Evolutionary conservation across 2,113 vertebrate species (phyloP).

Genomic region (Macroglossus sobrinus): DNA sequence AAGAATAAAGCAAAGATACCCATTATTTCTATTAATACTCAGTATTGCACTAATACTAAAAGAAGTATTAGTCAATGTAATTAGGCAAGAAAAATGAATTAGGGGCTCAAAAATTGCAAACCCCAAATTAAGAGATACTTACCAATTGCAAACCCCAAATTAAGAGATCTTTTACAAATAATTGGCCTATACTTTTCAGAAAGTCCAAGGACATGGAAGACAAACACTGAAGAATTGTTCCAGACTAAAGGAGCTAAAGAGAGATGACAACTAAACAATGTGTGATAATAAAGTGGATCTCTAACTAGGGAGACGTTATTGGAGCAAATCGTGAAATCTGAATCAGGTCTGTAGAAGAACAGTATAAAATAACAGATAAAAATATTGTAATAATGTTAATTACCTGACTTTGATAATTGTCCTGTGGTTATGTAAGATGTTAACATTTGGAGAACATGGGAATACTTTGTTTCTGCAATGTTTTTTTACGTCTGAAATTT

Average conservation of each 20-base stretch:
- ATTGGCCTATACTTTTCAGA: neutral
- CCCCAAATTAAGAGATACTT: neutral
- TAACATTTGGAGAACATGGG: neutral
- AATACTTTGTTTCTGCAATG: neutral
- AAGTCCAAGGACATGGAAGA: neutral
- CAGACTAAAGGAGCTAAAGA: neutral
- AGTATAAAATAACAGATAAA: neutral
- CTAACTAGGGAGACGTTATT: too few relatives aligned
- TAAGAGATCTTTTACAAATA: neutral
- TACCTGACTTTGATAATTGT: neutral
- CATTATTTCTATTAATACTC: neutral
- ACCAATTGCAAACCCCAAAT: neutral
- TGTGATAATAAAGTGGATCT: neutral
- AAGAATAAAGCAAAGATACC: neutral
- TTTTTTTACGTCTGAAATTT: neutral
- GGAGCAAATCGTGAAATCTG: neutral
- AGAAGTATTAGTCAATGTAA: neutral
- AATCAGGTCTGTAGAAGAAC: neutral
- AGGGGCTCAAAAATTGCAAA: neutral
- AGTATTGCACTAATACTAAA: neutral
- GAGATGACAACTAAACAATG: neutral
- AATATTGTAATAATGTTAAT: neutral
- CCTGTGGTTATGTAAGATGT: neutral
- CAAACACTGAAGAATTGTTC: neutral
- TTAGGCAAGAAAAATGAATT: neutral